These are phyloP conservation scores for Andrena praecox DNA, from an alignment of 2,888 invertebrate species.

Conservation along the genomic window DNA sequence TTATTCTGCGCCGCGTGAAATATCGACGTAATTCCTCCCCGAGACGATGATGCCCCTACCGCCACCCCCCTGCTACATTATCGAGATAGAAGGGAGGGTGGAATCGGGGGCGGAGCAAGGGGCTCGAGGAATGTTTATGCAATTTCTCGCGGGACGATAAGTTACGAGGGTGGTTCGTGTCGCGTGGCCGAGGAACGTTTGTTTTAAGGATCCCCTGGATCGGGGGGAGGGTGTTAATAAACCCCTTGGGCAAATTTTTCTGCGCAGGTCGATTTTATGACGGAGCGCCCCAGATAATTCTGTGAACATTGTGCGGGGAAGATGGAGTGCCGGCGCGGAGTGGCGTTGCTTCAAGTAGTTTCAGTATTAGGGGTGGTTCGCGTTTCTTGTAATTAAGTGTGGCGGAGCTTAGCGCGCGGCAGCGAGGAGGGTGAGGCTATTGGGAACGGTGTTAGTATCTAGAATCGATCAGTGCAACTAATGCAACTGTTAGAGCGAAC, in stretches of 20 bases:
- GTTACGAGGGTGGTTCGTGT: not conserved
- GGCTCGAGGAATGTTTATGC: slow-evolving; percentile 34
- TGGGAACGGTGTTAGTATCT: no score
- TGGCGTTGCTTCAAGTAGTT: no score
- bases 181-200: not conserved
- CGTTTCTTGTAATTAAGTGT: no score
- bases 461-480: no score
- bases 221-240: not conserved
- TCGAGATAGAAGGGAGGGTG: slow-evolving; percentile 17
- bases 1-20: slow-evolving; percentile 40
- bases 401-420: no score
- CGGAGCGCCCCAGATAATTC: no score
- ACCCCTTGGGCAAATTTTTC: not conserved
- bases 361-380: no score
- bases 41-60: slow-evolving; percentile 35
- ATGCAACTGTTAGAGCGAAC: not conserved
- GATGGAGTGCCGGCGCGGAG: no score
- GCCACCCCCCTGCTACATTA: slow-evolving; percentile 25
- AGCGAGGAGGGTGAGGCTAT: no score
- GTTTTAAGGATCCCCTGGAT: not conserved
- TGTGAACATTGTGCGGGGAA: no score
- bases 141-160: slow-evolving; percentile 32
- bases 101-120: not conserved
- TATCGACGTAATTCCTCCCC: slow-evolving; percentile 51
- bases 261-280: not conserved